These are phyloP conservation scores for Glaucidium brasilianum DNA, from an alignment of 2,113 vertebrate genomes.

Conservation along the genomic window DNA sequence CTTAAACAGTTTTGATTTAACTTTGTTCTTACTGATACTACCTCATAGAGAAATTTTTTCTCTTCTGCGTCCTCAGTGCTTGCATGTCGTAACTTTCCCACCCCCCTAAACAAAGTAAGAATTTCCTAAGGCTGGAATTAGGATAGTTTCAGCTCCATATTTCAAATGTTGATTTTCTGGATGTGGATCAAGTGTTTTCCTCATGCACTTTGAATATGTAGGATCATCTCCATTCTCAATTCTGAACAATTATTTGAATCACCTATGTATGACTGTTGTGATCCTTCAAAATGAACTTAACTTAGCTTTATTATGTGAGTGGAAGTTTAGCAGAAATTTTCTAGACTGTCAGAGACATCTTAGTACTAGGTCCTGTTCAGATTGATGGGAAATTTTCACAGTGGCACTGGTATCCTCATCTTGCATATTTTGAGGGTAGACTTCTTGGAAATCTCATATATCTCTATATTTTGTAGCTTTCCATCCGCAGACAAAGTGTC, in stretches of 20 bases:
- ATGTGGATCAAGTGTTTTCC: background rate
- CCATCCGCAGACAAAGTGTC: background rate
- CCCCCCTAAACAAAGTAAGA: background rate
- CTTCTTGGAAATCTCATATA: background rate
- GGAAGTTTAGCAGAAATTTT: background rate
- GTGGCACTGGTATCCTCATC: background rate
- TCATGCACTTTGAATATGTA: background rate
- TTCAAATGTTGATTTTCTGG: background rate
- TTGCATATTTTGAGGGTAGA: background rate
- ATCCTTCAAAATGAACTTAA: background rate
- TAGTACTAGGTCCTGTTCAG: background rate
- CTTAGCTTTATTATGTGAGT: background rate
- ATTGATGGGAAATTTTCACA: background rate
- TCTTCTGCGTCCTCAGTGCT: background rate
- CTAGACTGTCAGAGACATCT: background rate
- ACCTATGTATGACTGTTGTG: background rate
- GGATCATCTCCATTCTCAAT: background rate
- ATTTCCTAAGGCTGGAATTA: background rate
- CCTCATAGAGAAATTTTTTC: background rate
- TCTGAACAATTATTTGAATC: background rate
- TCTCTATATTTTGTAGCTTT: constrained; percentile 67
- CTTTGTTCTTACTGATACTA: background rate
- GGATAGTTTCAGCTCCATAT: background rate
- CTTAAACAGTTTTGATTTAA: background rate
- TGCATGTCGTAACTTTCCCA: background rate